Conservation (phyloP, 2,888 invertebrate species). For the Neuroscelio doddi region DNA sequence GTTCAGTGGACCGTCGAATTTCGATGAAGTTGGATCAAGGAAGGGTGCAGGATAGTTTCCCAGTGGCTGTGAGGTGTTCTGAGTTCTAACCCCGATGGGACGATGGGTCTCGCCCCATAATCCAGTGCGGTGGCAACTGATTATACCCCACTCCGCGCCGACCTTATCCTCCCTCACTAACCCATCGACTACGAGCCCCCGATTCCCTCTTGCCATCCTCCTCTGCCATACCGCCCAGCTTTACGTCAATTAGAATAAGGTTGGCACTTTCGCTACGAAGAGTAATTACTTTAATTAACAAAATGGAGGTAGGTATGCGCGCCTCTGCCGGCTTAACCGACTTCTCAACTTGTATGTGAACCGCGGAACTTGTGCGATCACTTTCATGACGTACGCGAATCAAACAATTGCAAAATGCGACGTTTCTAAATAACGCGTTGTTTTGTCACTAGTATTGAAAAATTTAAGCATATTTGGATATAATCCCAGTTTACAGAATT, state of each 20-base stretch:
- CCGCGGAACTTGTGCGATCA: constrained; percentile 73
- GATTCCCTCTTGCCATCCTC: constrained; percentile 44
- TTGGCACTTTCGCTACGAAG: constrained; percentile 74
- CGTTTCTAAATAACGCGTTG: constrained; percentile 21
- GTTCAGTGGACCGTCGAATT: constrained; percentile 51
- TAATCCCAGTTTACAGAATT: too few species aligned
- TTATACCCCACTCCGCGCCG: constrained; percentile 64
- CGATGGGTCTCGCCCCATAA: constrained; percentile 66
- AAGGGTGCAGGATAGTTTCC: constrained; percentile 47
- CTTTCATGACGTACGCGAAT: constrained; percentile 64
- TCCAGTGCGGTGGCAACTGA: constrained; percentile 72
- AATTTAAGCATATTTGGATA: too few species aligned
- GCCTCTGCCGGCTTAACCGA: constrained; percentile 54
- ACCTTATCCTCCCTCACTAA: constrained; percentile 63
- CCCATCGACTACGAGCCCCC: constrained; percentile 44
- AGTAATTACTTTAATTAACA: constrained; percentile 75
- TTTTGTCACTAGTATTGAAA: too few species aligned
- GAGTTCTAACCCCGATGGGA: constrained; percentile 64
- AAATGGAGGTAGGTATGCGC: constrained; percentile 70
- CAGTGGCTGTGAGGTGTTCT: constrained; percentile 59
- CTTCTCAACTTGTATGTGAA: constrained; percentile 74
- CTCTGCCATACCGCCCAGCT: constrained; percentile 64
- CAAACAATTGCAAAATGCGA: constrained; percentile 30
- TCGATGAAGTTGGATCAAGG: constrained; percentile 46
- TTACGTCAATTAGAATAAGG: constrained; percentile 74